Conservation (phyloP, 2,888 invertebrate species). For the Phrixothrix hirtus region DNA sequence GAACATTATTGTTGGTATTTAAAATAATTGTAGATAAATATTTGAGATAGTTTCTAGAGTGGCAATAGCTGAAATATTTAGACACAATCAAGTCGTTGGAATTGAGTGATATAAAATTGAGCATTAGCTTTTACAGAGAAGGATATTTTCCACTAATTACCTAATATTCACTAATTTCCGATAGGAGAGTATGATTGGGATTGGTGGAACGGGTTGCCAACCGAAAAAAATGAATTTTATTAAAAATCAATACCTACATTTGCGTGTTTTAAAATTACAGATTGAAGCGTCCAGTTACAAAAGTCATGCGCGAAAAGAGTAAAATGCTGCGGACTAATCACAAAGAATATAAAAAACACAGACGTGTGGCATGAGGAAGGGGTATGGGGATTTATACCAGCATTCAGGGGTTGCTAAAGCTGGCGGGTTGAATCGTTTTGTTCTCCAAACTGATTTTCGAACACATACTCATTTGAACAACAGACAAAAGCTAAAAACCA, state of each 20-base stretch:
- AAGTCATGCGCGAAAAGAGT: conserved; percentile 58
- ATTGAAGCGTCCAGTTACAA: conserved; percentile 56
- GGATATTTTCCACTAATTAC: conserved; percentile 21
- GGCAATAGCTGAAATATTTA: too few relatives aligned
- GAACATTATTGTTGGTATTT: too few relatives aligned
- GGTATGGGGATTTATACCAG: conserved; percentile 24
- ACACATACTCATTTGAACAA: conserved; percentile 52
- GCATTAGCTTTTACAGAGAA: conserved; percentile 13
- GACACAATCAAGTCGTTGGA: too few relatives aligned
- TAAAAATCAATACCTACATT: conserved; percentile 58
- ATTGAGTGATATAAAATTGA: conserved; percentile 10
- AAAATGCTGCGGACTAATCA: conserved; percentile 57
- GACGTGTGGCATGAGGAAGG: conserved; percentile 44
- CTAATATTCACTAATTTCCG: conserved; percentile 27
- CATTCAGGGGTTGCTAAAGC: conserved; percentile 35
- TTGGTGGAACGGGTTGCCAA: conserved; percentile 55
- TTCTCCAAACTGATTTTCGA: conserved; percentile 57
- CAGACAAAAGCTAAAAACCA: conserved; percentile 59
- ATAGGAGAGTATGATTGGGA: conserved; percentile 47
- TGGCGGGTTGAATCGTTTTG: conserved; percentile 51
- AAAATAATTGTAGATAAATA: neutral
- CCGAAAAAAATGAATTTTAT: conserved; percentile 59
- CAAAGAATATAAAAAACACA: conserved; percentile 56
- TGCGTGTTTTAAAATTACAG: conserved; percentile 58
- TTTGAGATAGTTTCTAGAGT: conserved; percentile 4